phyloP scores from a whole-genome alignment of 2,888 invertebrate species.

The Drymonia ruficornis region DNA sequence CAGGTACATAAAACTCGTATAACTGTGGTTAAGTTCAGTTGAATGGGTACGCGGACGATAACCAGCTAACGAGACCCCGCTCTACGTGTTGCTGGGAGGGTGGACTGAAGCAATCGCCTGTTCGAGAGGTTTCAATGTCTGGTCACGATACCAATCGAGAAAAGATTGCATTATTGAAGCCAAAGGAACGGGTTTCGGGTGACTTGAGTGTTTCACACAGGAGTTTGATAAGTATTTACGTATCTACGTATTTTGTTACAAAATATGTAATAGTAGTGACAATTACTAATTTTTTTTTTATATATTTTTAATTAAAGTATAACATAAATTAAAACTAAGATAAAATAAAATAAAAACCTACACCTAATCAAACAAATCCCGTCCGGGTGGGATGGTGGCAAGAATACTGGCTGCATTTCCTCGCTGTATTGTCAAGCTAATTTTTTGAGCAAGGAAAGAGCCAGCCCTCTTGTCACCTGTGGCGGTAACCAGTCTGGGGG shows the following conservation, averaged over 20 bases:
- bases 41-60: slow-evolving; percentile 23
- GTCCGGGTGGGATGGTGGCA: no score
- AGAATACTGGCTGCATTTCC: no score
- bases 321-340: no score
- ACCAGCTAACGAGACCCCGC: slow-evolving; percentile 23
- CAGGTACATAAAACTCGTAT: slow-evolving; percentile 29
- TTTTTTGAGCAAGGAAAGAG: no score
- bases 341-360: no score
- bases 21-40: slow-evolving; percentile 37
- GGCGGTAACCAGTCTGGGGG: no score
- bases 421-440: no score
- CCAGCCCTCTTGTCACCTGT: no score
- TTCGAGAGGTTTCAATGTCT: slow-evolving; percentile 27
- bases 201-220: slow-evolving; percentile 11
- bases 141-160: slow-evolving; percentile 29
- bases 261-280: no score
- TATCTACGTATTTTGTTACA: slow-evolving; percentile 7
- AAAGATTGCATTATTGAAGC: slow-evolving; percentile 33
- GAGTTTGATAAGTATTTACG: slow-evolving; percentile 5
- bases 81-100: slow-evolving; percentile 17
- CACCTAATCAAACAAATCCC: no score
- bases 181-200: slow-evolving; percentile 37
- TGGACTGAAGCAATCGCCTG: slow-evolving; percentile 10
- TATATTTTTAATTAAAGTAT: no score
- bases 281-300: no score